phyloP scores from a whole-genome alignment of 1,140 invertebrate genomes.

The Mamestra configurata region DNA sequence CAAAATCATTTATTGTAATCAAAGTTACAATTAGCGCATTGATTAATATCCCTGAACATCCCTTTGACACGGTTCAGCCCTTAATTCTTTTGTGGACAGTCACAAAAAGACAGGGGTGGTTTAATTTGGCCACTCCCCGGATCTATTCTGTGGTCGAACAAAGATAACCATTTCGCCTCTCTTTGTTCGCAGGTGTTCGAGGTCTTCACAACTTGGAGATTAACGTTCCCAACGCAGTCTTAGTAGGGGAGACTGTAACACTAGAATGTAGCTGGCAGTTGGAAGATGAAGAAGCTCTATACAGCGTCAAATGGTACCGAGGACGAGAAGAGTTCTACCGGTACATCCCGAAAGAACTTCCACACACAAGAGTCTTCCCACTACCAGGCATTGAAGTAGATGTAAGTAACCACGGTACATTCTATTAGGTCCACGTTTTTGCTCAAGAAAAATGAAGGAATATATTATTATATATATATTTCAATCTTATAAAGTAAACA shows the following conservation, averaged over 20 bases:
- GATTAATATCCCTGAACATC: no score
- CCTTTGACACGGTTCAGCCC: no score
- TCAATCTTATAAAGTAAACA: background rate
- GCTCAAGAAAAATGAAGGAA: background rate
- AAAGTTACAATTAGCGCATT: no score
- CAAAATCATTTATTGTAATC: no score
- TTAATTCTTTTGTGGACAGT: background rate
- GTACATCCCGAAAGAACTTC: conserved; percentile 91
- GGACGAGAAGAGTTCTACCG: conserved; percentile 93
- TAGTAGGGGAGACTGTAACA: conserved; percentile 90
- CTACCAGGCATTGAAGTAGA: conserved; percentile 91
- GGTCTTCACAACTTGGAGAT: conserved; percentile 91
- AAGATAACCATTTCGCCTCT: background rate
- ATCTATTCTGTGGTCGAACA: background rate
- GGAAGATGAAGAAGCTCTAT: conserved; percentile 90
- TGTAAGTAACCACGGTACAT: conserved; percentile 89
- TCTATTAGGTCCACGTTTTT: background rate
- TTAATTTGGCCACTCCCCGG: background rate
- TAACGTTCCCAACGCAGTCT: conserved; percentile 90
- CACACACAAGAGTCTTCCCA: conserved; percentile 90
- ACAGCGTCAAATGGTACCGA: conserved; percentile 94
- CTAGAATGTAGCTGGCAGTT: conserved; percentile 92
- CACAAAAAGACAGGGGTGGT: background rate
- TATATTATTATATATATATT: background rate
- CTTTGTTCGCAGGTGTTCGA: conserved; percentile 87